Evolutionary conservation across 2,888 invertebrate species (phyloP).

Genomic region (Perizoma flavofasciatum): DNA sequence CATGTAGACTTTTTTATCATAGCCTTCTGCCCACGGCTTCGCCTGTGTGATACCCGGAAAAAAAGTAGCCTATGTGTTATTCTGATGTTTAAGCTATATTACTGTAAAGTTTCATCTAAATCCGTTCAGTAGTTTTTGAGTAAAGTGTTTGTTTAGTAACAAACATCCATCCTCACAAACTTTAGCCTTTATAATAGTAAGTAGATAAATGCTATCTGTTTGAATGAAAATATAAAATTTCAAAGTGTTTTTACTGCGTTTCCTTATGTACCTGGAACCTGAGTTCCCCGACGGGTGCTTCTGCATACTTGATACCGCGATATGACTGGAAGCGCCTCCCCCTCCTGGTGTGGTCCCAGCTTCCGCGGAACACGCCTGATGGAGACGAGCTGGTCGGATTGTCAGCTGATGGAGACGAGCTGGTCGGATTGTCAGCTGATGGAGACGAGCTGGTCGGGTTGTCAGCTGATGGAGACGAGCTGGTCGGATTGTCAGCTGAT

Average conservation of each 20-base stretch:
- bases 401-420: neutral
- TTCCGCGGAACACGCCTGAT: constrained; percentile 68
- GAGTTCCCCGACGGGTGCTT: constrained; percentile 64
- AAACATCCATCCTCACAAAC: too few relatives aligned
- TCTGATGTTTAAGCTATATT: too few relatives aligned
- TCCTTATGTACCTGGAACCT: constrained; percentile 62
- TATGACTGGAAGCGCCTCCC: constrained; percentile 71
- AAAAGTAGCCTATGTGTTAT: too few relatives aligned
- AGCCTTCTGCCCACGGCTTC: too few relatives aligned
- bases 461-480: neutral
- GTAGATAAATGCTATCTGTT: too few relatives aligned
- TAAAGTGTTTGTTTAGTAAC: too few relatives aligned
- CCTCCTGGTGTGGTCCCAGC: constrained; percentile 61
- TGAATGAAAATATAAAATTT: too few relatives aligned
- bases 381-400: constrained; percentile 39
- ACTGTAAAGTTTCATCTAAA: too few relatives aligned
- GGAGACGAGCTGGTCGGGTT: constrained; percentile 25
- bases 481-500: constrained; percentile 22
- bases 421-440: constrained; percentile 22
- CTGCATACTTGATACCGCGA: constrained; percentile 73
- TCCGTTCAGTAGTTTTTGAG: too few relatives aligned
- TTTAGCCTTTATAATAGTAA: too few relatives aligned
- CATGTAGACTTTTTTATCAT: neutral
- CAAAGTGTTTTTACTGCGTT: too few relatives aligned
- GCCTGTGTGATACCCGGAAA: too few relatives aligned